phyloP scores from a whole-genome alignment of 2,113 vertebrate genomes.

The Egretta garzetta region DNA sequence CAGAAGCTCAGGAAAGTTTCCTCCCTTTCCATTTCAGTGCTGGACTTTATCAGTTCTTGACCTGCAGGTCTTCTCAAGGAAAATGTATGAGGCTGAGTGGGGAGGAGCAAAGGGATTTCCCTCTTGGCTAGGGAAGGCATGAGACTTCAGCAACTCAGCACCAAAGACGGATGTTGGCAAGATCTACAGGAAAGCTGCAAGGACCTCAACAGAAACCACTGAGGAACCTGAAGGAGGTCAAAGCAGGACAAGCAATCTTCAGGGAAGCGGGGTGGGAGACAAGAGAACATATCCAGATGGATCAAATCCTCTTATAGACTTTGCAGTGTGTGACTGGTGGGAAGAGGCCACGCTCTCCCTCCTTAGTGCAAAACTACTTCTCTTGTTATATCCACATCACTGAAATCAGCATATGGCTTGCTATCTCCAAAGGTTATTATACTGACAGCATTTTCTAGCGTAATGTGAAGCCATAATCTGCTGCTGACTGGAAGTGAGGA shows the following conservation, averaged over 20 bases:
- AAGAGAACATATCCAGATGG: background rate
- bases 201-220: background rate
- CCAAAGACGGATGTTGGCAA: background rate
- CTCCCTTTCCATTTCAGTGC: background rate
- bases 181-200: background rate
- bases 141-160: background rate
- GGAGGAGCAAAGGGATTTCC: background rate
- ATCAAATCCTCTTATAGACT: background rate
- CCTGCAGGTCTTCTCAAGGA: background rate
- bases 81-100: background rate
- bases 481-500: constrained; percentile 30
- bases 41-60: background rate
- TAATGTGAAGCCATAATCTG: constrained; percentile 9
- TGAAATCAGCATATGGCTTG: constrained; percentile 50
- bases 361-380: background rate
- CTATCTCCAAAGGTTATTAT: constrained; percentile 26
- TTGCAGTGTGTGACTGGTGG: background rate
- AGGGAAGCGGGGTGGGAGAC: background rate
- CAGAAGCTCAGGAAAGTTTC: background rate
- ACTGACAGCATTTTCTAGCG: constrained; percentile 22
- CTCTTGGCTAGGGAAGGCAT: background rate
- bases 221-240: background rate
- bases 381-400: background rate
- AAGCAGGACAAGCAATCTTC: background rate
- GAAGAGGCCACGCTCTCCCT: background rate